Base-by-base conservation (phyloP, 2,113 vertebrate genomes). In the Callionymus lyra region DNA sequence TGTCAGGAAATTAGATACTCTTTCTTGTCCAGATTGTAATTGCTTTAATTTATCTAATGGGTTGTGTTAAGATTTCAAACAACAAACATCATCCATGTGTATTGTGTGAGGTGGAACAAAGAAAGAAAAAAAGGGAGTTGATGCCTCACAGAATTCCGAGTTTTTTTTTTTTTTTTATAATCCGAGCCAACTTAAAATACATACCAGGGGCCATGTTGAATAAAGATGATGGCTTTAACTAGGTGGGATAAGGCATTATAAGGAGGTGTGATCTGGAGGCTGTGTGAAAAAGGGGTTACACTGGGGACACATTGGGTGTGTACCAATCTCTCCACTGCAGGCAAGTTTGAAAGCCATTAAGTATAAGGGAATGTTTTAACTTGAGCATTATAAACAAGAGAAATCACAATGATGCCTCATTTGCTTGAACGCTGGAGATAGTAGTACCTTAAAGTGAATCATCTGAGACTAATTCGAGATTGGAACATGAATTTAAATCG, bases 191-290 rank as follows among this genome's bases (percentile, higher is more conserved):
- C 65, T 79, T 74, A 66, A 70, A 79, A 74, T 74, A 56, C 67
- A 64, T 56, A 74, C 79, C 67, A 47, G 65, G 47, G 74, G 74
- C 65, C 56, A 76, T 68, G 60, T 56, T 79, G 69, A 79, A 82
- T 79, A 77, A 79, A 82, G 76, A 79, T 79, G 76, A 76, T 71
- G 69, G 67, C 53, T 72, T 82, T 70, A 77, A 62, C 59, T 55
- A 47, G 68, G 51, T 63, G 50, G 35, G n/a, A 46, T 32, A 27
- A 38, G 52, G 27, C 36, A 49, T 12, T 31, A 8, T 35, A 16
- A 6, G 33, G 13, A 18, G 37, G 37, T 6, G 16, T 60, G 50
- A 76, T 57, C 63, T 63, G 31, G 42, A 68, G 68, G 70, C 56
- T 59, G 50, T 70, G 50, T 65, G 62, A 31, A 59, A 31, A 63